Evolutionary conservation across 1,140 invertebrate species (phyloP), one percentile per base, ranked within the genome.

Genomic region (Bacillus rossius): DNA sequence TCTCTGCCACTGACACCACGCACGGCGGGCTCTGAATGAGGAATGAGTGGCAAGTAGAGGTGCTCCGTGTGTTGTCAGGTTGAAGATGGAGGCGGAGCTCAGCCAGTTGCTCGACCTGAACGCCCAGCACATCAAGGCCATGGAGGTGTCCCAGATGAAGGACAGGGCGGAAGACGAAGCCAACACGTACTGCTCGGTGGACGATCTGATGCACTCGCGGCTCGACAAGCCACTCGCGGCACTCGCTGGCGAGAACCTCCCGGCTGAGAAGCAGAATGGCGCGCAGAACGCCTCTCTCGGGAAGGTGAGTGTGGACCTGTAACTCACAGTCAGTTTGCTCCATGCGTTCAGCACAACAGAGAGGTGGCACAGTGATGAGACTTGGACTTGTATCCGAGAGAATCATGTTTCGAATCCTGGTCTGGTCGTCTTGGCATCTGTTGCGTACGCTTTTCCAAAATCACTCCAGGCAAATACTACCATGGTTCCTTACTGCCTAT

Each of bases 101-200:
- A 79, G 75, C 20, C 78, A 82, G 60, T 74, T 82, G 56, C 77
- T 84, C 16, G 77, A 83, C 47, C 74, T 61, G 14, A 69, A 67
- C 51, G 62, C 68, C 38, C 67, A 66, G 20, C 65, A 67, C 29
- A 65, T 69, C 14, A 59, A 65, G 55, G 67, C 64, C 26, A 69
- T 68, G 54, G 70, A 73, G 45, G 63, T 56, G 5, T 63, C 63
- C 8, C 23, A 59, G n/a, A 22, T 48, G 42, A 52, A 59, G 22
- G n/a, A 53, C 13, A 26, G 17, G 14, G 61, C 60, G 55, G 73
- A 76, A 14, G 60, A 79, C 26, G 75, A 79, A 65, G 78, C 71
- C 0, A 77, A 79, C 50, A 79, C 84, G 26, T 84, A 84, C 64
- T 84, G 82, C 69, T 79, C 82, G 0, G 82, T 82, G 23, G 82